Evolutionary conservation across 2,113 vertebrate species (phyloP), one percentile per base, ranked within the genome.

Genomic region (Cyanistes caeruleus): DNA sequence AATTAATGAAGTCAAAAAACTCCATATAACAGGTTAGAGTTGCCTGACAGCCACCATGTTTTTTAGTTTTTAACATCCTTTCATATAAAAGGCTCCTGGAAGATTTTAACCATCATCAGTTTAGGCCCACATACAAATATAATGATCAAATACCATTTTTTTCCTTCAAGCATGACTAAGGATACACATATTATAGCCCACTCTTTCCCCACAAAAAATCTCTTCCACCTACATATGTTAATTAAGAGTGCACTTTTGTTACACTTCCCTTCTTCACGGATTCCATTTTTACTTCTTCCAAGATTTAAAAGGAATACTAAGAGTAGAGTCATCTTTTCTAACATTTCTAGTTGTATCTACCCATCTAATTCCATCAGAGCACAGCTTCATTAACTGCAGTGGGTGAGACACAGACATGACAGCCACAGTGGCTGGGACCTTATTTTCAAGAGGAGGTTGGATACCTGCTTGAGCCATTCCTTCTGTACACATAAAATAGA

Each of bases 41-140:
- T 65, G 9, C 52, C 65, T 78, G 41, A 69, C 82, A 88, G 39
- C 17, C 20, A 69, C 25, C 5, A 31, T 13, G 7, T 23, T 78
- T 81, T 76, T 51, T 33, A 69, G 25, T 44, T 55, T 25, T 13
- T 60, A 70, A 31, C 51, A 52, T 15, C 33, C 20, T 74, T 92
- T n/a, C 11, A 24, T 69, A 33, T 79, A 33, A 74, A 56, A 69
- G 17, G 35, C 20, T 78, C 46, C 23, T 77, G 20, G n/a, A 88
- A 78, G 56, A 78, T 56, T 69, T 69, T 44, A 88, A 43, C 18
- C 35, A 56, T 21, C 39, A 60, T 30, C 39, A 81, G 5, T 44
- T 59, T n/a, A 81, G 60, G 35, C 11, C 44, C 35, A 59, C 13
- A 23, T 23, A 6, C 0, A 0, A 58, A 17, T 49, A 52, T 16